phyloP scores from a whole-genome alignment of 2,888 invertebrate species.

The Erynnis tages region DNA sequence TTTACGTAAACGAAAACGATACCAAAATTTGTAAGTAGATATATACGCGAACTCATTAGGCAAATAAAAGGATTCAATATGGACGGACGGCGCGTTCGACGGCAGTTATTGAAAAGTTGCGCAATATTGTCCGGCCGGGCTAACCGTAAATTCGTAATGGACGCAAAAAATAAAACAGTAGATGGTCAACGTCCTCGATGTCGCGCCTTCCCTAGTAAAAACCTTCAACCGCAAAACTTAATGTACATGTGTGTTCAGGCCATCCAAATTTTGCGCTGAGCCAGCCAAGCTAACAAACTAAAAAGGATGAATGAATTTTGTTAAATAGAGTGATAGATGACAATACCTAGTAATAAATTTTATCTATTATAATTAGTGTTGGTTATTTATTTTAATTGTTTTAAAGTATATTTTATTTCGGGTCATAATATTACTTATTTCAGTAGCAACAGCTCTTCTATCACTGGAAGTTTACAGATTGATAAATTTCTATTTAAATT shows the following conservation, averaged over 20 bases:
- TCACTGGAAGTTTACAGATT: no score
- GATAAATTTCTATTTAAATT: no score
- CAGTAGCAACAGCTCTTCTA: no score
- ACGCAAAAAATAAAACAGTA: constrained; percentile 74
- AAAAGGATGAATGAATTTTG: no score
- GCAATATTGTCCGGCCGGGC: constrained; percentile 77
- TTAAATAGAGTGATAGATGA: no score
- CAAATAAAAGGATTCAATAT: constrained; percentile 75
- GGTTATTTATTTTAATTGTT: no score
- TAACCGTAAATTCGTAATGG: constrained; percentile 79
- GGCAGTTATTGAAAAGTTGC: constrained; percentile 80
- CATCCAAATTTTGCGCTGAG: constrained; percentile 10
- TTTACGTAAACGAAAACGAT: constrained; percentile 32
- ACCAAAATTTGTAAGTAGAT: constrained; percentile 33
- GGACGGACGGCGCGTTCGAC: constrained; percentile 54
- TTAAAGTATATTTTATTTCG: no score
- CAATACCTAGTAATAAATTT: no score
- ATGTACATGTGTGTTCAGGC: constrained; percentile 41
- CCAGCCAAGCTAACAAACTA: no score
- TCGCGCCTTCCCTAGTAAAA: constrained; percentile 58
- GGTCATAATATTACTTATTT: no score
- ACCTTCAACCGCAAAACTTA: constrained; percentile 67
- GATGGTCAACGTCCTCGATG: constrained; percentile 50
- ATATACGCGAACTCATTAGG: constrained; percentile 55
- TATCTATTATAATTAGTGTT: no score